A percentile compares a stretch with the other conserved stretches of the same genome.
phyloP scores from a whole-genome alignment of 2,113 vertebrate genomes.

The Anolis sagrei region DNA sequence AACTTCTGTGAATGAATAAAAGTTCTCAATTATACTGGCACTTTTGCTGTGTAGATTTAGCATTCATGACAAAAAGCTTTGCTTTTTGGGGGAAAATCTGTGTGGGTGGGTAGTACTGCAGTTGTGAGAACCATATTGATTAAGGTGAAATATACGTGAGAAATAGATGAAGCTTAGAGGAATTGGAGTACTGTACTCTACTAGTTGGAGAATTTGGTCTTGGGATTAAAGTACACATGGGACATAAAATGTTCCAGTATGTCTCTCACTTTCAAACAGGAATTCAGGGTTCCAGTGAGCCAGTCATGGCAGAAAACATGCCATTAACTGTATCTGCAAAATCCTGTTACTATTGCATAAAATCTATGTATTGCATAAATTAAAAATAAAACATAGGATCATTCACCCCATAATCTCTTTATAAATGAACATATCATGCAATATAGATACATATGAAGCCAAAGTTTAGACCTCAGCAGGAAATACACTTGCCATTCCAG shows the following conservation, averaged over 20 bases:
- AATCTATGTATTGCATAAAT: no score
- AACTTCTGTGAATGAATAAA: background rate
- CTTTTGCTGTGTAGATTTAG: fast-evolving
- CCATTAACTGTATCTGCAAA: no score
- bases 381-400: no score
- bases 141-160: background rate
- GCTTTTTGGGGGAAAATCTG: background rate
- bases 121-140: background rate
- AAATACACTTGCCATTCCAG: no score
- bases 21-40: fast-evolving
- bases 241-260: background rate
- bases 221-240: background rate
- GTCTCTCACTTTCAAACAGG: background rate
- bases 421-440: no score
- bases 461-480: no score
- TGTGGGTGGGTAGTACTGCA: background rate
- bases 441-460: no score
- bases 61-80: background rate
- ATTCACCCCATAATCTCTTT: no score
- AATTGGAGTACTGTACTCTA: background rate
- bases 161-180: background rate
- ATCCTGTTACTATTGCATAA: background rate
- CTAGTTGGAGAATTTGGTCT: background rate
- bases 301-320: background rate
- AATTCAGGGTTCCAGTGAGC: background rate